Evolutionary conservation across 1,140 invertebrate species (phyloP), one percentile per base, ranked within the genome.

Genomic region (Frieseomelitta varia): DNA sequence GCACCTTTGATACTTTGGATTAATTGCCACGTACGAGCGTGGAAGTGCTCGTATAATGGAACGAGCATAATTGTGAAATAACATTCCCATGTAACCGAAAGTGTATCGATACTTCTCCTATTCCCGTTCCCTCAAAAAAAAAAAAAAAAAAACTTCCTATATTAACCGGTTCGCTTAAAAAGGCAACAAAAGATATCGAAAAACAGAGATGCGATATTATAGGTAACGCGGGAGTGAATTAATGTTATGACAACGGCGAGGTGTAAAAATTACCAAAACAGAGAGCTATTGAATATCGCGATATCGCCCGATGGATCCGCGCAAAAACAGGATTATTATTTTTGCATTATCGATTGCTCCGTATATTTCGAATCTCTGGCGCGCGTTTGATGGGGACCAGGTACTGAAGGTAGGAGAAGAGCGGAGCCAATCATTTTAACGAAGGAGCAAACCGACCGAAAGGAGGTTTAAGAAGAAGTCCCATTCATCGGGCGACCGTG

Each of bases 381-480:
- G 39, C 12, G 39, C 10, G 19, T 67, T 30, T 39, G 15, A 19
- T 53, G 24, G 17, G 27, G 27, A 53, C 27, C 72, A 30, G 30
- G 30, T 30, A 2, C 30, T 30, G 39, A 8, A 8, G 6, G 8
- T 0, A 65, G 73, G 24, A 61, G 24, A 61, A 47, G 21, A 65
- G 73, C 39, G 63, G 63, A 63, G 61, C 77, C 85, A 89, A 92
- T 93, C 90, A 93, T 94, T 94, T 91, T 92, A 93, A 92, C 92
- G 88, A 93, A 91, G 90, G 15, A 78, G 39, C 61, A 91, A 91
- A 89, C 88, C 91, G 92, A 86, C 39, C 89, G 84, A 82, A 30
- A 86, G 80, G 86, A 84, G 88, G 84, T 78, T 76, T 67, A 92
- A 94, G 91, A 93, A 93, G 90, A 94, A 94, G 91, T 92, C 90